Base-by-base conservation (phyloP, 2,888 invertebrate species). In the Agonopterix arenella region DNA sequence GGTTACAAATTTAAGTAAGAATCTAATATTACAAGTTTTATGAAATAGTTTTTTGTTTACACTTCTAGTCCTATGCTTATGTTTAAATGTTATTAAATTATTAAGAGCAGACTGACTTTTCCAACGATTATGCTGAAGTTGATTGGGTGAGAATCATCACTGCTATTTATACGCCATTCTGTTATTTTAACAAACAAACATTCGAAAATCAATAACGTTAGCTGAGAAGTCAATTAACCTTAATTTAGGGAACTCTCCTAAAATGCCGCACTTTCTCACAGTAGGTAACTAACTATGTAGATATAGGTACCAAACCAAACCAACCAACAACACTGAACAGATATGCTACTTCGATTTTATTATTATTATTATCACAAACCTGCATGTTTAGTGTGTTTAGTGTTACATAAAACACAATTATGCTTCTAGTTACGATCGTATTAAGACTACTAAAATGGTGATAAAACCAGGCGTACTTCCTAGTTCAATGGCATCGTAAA, bases 151-250 rank as follows among this genome's bases (percentile, higher is more conserved):
- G 61, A 64, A 61, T 36, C 37, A 37, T 54, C 51, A 46, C 45
- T 8, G 45, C 47, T 58, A 48, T 60, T 40, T 66, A 64, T 64
- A 65, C 48, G 50, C 54, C 49, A 61, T 64, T 63, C 56, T 48
- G 57, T 57, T 60, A 62, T 62, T 62, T 64, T 57, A 61, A 60
- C 58, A 66, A 73, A 73, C 66, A 73, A 70, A 64, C 57, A 56
- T 57, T 66, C 61, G 55, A 65, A 67, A 72, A 75, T 74, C 76
- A 76, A 78, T 77, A 75, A 62, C 58, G 57, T 55, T 61, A 68
- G 66, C 58, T 56, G 66, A 69, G 67, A 73, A 63, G 63, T 70
- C 72, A 78, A 80, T 82, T 80, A 80, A 76, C 81, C 81, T 76
- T 73, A 73, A 80, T 78, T 70, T 69, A 56, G 56, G 58, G 58